Evolutionary conservation across 2,888 invertebrate genomes (phyloP), one percentile per base, ranked within the genome.

Genomic region (Liodrosophila aerea): DNA sequence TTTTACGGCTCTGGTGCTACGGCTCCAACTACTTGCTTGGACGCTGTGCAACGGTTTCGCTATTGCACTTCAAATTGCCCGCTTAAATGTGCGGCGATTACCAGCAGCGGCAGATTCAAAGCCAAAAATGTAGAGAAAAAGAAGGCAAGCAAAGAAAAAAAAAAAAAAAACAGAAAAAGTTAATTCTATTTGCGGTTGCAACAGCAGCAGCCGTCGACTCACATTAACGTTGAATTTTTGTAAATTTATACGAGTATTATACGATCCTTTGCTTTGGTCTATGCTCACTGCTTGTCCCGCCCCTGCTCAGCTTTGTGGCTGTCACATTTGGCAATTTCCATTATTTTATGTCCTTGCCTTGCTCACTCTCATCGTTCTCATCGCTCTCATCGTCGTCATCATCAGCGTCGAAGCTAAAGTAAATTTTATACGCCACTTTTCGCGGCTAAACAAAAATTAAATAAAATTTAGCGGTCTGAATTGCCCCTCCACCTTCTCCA

Each of bases 311-410:
- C 85, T 85, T 85, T 83, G 81, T 85, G 81, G 70, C 81, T 80
- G 85, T 83, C 78, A 85, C 84, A 85, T 85, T 83, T 85, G 80
- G 85, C 85, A 80, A 83, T 80, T 85, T 83, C 84, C 81, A 85
- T 80, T 81, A 80, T 80, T 80, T 85, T 68, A 80, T 83, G 80
- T 84, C 78, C 77, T 67, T 72, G 63, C 57, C 67, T 63, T 67
- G 57, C 54, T 62, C 18, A 18, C 49, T 50, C 22, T 18, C 44
- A 18, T 39, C 27, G 12, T 46, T 47, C 27, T 66, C 58, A 40
- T 60, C 62, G 15, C 36, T 46, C 41, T 51, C 68, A 57, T 63
- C 67, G 58, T 47, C 67, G 36, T 34, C 52, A 29, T 56, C 60
- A 50, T 66, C 62, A 60, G 69, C 74, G 75, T 77, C 71, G 75